Conservation (phyloP, 2,888 invertebrate species). For the Melanchra persicariae region DNA sequence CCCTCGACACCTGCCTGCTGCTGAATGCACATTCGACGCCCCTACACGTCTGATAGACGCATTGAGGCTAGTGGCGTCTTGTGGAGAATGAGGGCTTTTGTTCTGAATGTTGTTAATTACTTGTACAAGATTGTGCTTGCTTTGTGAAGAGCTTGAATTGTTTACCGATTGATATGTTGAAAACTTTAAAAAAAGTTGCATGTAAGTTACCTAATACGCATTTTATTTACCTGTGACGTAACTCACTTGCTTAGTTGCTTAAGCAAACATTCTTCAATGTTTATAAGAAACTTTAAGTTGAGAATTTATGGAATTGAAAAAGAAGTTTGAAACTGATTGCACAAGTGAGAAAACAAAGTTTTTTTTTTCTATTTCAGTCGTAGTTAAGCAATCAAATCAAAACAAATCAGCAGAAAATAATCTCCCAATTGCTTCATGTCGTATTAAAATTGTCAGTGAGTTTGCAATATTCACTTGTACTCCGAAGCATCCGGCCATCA, state of each 20-base stretch:
- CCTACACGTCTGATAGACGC: constrained; percentile 67
- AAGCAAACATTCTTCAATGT: background rate
- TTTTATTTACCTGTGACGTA: no score
- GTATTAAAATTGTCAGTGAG: no score
- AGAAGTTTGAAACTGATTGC: background rate
- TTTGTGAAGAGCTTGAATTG: background rate
- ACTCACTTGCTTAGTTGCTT: background rate
- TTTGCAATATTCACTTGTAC: background rate
- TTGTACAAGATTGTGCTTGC: constrained; percentile 17
- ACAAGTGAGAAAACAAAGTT: background rate
- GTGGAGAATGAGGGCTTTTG: constrained; percentile 41
- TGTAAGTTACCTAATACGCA: no score
- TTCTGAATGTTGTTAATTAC: constrained; percentile 49
- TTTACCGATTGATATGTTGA: background rate
- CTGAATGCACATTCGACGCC: constrained; percentile 81
- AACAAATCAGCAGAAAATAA: background rate
- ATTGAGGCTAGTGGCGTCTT: constrained; percentile 58
- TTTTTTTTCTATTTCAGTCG: background rate
- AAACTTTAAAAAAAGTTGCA: no score
- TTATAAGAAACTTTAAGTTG: background rate
- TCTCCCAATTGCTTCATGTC: background rate
- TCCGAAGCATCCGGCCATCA: background rate
- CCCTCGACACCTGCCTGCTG: constrained; percentile 70
- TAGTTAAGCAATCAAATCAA: background rate
- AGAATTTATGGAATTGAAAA: background rate